These are phyloP conservation scores for Telmatherina bonti DNA, from an alignment of 2,797 vertebrate genomes.

Conservation along the genomic window DNA sequence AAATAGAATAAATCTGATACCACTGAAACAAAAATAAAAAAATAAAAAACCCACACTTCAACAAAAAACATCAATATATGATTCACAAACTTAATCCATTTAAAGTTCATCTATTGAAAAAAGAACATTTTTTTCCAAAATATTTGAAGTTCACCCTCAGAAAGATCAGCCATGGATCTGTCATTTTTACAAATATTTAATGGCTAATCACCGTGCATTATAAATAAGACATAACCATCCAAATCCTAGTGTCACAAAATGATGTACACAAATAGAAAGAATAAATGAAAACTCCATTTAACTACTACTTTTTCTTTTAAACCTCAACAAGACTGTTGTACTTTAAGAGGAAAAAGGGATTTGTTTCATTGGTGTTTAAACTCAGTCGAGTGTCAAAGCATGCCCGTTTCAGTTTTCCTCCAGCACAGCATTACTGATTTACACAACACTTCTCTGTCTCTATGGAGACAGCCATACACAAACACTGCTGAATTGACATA, in stretches of 20 bases:
- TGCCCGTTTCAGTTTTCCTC: constrained; percentile 64
- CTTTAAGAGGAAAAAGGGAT: constrained; percentile 7
- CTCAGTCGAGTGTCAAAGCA: constrained; percentile 34
- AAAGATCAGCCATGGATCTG: not conserved
- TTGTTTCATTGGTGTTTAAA: constrained; percentile 33
- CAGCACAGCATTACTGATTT: constrained; percentile 70
- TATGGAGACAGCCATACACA: constrained; percentile 78
- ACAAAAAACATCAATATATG: not conserved
- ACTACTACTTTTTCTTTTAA: not conserved
- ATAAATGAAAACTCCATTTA: constrained; percentile 13
- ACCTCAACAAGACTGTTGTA: not conserved
- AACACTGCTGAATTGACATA: constrained; percentile 79
- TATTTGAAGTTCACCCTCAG: not conserved
- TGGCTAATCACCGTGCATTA: not conserved
- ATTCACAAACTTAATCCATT: not conserved
- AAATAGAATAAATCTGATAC: not conserved
- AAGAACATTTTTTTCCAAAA: not conserved
- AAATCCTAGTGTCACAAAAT: not conserved
- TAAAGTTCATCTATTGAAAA: not conserved
- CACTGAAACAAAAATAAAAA: constrained; percentile 13
- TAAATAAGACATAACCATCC: too few relatives aligned
- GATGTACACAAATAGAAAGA: constrained; percentile 2
- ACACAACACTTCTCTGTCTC: constrained; percentile 76
- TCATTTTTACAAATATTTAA: not conserved
- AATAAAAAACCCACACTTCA: too few relatives aligned